Base-by-base conservation (phyloP, 2,797 vertebrate species). In the Nothura maculosa region DNA sequence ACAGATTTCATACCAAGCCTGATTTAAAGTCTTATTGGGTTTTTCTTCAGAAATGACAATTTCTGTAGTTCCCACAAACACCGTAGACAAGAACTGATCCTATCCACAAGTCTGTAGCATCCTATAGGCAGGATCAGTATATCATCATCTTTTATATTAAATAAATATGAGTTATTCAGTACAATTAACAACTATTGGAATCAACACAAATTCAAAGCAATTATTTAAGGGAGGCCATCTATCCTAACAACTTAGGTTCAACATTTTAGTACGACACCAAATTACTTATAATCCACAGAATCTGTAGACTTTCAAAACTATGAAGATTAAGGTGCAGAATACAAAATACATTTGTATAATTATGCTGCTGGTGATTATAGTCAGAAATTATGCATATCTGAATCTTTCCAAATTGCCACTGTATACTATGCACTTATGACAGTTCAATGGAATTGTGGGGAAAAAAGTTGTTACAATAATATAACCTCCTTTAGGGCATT, bases 401-500 rank as follows among this genome's bases (percentile, higher is more conserved):
- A 77, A 55, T 81, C 87, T 85, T 78, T 97, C 96, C 82, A 45
- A n/a, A 85, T 87, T 63, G 52, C 30, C 76, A 12, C 0, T 28
- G 0, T 62, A 45, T 54, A 40, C 84, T 40, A 1, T 67, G 38
- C 5, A 61, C 89, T 91, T 87, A 94, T 77, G 81, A 90, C 77
- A 79, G 92, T 55, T 82, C 92, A 92, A 95, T 90, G 78, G 80
- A 81, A 48, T 52, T 24, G 40, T 64, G 55, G 55, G 66, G 88
- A 89, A 91, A 90, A 91, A 90, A 81, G 6, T 62, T 61, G 47
- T 54, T 89, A 50, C 48, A 75, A 74, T 70, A 81, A 85, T 58
- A 75, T 57, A 87, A 75, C 47, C 76, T 94, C 73, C 85, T 95
- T 95, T 83, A 93, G 89, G 91, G 94, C 48, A 87, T 87, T 94